phyloP scores from a whole-genome alignment of 2,888 invertebrate species.

The Cheilosia grossa region DNA sequence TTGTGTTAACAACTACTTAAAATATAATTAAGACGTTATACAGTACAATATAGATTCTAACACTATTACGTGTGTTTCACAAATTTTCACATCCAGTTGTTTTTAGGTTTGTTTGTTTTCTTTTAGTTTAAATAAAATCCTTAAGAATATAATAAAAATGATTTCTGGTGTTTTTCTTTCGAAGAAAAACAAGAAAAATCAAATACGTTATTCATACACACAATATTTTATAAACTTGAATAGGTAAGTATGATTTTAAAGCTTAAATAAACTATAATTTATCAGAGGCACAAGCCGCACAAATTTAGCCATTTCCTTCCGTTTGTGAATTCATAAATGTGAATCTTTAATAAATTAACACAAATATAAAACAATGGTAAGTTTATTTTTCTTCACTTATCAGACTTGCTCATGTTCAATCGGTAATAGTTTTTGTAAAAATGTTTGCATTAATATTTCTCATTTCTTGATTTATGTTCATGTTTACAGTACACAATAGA shows the following conservation, averaged over 20 bases:
- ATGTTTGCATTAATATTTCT: slow-evolving; percentile 4
- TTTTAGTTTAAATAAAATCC: slow-evolving; percentile 38
- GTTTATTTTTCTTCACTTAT: neutral
- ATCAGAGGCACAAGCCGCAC: slow-evolving; percentile 20
- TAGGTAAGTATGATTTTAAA: neutral
- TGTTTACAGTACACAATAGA: slow-evolving; percentile 35
- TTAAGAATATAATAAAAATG: slow-evolving; percentile 40
- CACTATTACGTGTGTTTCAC: slow-evolving; percentile 32
- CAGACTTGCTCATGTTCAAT: neutral
- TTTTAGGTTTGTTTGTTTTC: slow-evolving; percentile 11
- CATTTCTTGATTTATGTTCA: slow-evolving; percentile 9
- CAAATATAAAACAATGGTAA: slow-evolving; percentile 8
- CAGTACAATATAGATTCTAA: slow-evolving; percentile 62
- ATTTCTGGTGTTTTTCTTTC: slow-evolving; percentile 9
- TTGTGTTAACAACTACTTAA: slow-evolving; percentile 71
- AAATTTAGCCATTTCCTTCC: neutral
- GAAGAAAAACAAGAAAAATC: slow-evolving; percentile 1
- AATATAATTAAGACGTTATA: slow-evolving; percentile 71
- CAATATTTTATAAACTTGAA: slow-evolving; percentile 29
- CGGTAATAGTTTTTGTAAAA: slow-evolving; percentile 25
- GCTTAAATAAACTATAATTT: slow-evolving; percentile 2
- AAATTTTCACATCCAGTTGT: slow-evolving; percentile 52
- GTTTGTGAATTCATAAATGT: neutral
- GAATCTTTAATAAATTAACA: slow-evolving; percentile 1
- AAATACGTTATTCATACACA: neutral